Evolutionary conservation across 2,113 vertebrate genomes (phyloP), one percentile per base, ranked within the genome.

Genomic region (Trogon surrucura): DNA sequence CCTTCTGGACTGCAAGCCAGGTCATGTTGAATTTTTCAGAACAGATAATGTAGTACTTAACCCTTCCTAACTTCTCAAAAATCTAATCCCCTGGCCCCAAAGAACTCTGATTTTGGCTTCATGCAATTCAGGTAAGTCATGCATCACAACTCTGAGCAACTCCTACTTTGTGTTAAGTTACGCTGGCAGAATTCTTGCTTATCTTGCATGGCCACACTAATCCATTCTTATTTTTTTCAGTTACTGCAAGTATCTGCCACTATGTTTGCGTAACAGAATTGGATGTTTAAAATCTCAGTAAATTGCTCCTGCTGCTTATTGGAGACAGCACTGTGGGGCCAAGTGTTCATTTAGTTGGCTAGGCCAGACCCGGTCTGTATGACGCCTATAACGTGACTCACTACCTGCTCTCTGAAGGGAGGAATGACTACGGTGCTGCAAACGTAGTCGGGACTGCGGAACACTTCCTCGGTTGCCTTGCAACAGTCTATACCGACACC

Each of bases 401-500:
- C 72, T 93, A 84, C 57, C 65, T 53, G 25, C 86, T 87, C 94
- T 91, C 83, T 79, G 20, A 70, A 57, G 86, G 92, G 72, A 86
- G 69, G 64, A 83, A 90, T 81, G 80, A 89, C 69, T 92, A 18
- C 41, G 60, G 88, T 72, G 91, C 67, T 65, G 65, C 72, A 62
- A 44, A 51, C 10, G 34, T 16, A 95, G 56, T 53, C 56, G 88
- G 69, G 38, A 80, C 83, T 84, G 64, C 72, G 80, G 86, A 84
- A 7, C 45, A 86, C 29, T 93, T 96, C 83, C 89, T 93, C 86
- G 92, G 93, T 90, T 95, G 86, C 86, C 73, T 91, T 93, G 44
- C 89, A 95, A 89, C 80, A 60, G 83, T 27, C 88, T 71, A 30
- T n/a, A 64, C 32, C 17, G 53, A 81, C 34, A 86, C 77, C 77